phyloP scores from a whole-genome alignment of 2,888 invertebrate species.

The Hirtodrosophila histrioides region DNA sequence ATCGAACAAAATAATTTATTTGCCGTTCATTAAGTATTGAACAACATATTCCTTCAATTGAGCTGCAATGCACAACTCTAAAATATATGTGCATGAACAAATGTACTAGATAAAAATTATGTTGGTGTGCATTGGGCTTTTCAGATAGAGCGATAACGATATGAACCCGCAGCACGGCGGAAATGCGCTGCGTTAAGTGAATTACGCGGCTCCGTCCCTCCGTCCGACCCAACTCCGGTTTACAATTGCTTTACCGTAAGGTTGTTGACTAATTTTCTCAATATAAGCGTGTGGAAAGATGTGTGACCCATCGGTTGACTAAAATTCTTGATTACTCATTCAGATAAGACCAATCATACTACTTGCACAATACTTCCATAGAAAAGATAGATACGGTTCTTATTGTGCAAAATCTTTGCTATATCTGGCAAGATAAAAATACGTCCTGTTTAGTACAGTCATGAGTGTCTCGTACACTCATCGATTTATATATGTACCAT shows the following conservation, averaged over 20 bases:
- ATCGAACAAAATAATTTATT: no score
- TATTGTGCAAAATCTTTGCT: slow-evolving; percentile 31
- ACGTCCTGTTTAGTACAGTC: background rate
- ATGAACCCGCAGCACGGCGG: slow-evolving; percentile 58
- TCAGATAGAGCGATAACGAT: slow-evolving; percentile 39
- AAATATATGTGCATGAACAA: background rate
- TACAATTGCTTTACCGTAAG: slow-evolving; percentile 13
- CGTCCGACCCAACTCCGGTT: background rate
- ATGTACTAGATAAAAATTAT: slow-evolving; percentile 44
- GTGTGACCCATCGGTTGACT: slow-evolving; percentile 20
- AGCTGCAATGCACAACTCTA: background rate
- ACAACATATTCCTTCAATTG: background rate
- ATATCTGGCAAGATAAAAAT: slow-evolving; percentile 8
- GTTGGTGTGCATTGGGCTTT: slow-evolving; percentile 39
- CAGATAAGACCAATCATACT: slow-evolving; percentile 26
- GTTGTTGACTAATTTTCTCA: slow-evolving; percentile 63
- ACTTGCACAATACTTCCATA: slow-evolving; percentile 8
- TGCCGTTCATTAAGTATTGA: no score
- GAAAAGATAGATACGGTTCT: slow-evolving; percentile 7
- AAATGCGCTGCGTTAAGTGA: slow-evolving; percentile 73
- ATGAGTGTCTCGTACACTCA: no score
- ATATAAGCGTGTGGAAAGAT: slow-evolving; percentile 22
- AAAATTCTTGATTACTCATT: slow-evolving; percentile 17
- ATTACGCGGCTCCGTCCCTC: slow-evolving; percentile 42
- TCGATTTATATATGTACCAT: no score